Conservation (phyloP, 2,797 vertebrate species). For the Phataginus tricuspis region DNA sequence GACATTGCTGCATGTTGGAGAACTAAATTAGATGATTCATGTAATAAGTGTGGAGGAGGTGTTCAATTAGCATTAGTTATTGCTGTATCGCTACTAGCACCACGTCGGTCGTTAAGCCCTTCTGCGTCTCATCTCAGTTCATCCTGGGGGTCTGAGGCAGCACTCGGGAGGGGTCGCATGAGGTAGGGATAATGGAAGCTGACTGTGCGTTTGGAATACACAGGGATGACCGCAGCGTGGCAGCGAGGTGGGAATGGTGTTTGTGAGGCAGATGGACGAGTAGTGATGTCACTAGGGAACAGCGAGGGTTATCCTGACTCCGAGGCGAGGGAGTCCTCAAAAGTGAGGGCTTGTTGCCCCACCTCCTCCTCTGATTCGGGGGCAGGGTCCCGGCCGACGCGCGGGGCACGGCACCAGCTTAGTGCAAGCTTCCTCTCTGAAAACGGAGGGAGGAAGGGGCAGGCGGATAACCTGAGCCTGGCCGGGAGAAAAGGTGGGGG, state of each 20-base stretch:
- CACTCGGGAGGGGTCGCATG: not conserved
- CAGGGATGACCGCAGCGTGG: too few relatives aligned
- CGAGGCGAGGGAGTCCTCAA: not conserved
- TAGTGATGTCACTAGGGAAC: accelerated
- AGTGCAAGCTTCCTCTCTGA: not conserved
- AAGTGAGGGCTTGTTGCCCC: accelerated
- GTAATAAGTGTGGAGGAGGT: not conserved
- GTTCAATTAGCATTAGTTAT: not conserved
- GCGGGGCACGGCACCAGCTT: not conserved
- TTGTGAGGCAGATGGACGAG: not conserved
- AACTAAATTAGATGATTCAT: not conserved
- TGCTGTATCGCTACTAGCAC: not conserved
- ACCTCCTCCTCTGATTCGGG: too few relatives aligned
- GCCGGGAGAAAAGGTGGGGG: not conserved
- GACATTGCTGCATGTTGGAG: not conserved
- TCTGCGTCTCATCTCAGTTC: not conserved
- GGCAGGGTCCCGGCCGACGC: not conserved
- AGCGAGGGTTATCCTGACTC: not conserved
- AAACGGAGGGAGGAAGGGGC: too few relatives aligned
- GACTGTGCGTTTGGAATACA: not conserved
- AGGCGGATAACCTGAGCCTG: too few relatives aligned
- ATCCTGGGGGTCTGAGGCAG: not conserved
- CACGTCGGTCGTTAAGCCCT: not conserved
- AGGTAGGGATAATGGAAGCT: not conserved
- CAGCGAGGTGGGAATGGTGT: not conserved